These are phyloP conservation scores for Linyphia triangularis DNA, from an alignment of 2,888 invertebrate species.

Conservation along the genomic window DNA sequence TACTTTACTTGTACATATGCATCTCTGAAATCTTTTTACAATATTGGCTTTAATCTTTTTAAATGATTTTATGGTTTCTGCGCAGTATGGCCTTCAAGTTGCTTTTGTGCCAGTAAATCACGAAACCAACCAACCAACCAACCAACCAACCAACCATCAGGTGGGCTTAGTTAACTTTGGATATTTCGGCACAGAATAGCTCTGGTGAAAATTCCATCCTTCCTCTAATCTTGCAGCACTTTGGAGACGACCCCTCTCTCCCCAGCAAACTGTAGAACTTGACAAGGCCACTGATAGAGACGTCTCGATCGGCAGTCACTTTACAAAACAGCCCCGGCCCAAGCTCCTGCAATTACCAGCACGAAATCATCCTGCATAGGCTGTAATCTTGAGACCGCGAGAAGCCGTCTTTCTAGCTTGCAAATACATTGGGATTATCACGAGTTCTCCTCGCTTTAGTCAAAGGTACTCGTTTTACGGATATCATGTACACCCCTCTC, in stretches of 20 bases:
- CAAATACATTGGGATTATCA: constrained; percentile 55
- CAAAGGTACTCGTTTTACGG: constrained; percentile 62
- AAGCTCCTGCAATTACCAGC: constrained; percentile 67
- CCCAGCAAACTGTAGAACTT: constrained; percentile 51
- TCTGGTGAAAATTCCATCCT: no score
- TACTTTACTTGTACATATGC: no score
- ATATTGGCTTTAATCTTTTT: no score
- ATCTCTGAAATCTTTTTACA: no score
- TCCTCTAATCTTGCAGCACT: not conserved
- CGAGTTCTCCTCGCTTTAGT: constrained; percentile 33
- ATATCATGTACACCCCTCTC: constrained; percentile 36
- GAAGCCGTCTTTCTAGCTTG: constrained; percentile 37
- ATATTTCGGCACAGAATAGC: no score
- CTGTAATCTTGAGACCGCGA: constrained; percentile 71
- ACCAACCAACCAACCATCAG: no score
- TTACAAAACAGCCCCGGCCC: constrained; percentile 66
- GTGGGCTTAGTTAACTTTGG: no score
- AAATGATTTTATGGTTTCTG: no score
- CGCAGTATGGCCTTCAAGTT: no score
- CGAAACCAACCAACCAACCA: no score
- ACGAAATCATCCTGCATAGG: constrained; percentile 39
- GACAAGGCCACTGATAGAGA: constrained; percentile 74
- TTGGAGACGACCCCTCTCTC: not conserved
- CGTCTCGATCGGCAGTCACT: constrained; percentile 57
- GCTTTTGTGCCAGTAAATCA: no score